Evolutionary conservation across 1,140 invertebrate genomes (phyloP), one percentile per base, ranked within the genome.

Genomic region (Drosophila pruinosa): DNA sequence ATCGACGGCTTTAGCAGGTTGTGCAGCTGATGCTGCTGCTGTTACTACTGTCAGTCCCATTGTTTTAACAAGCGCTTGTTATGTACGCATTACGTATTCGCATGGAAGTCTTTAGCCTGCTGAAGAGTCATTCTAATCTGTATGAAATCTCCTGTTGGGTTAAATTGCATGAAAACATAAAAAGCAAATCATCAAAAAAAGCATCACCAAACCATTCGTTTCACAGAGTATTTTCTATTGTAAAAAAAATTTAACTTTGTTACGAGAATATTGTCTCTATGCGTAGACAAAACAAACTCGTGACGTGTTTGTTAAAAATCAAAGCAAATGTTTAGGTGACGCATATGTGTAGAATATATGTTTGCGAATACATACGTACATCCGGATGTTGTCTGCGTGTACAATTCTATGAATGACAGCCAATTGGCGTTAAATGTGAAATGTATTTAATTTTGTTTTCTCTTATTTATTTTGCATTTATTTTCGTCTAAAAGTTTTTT

Each of bases 1-100:
- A 83, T 85, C 72, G 72, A 62, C 68, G 81, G 72, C 76, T 83
- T 83, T 80, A 59, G 62, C 76, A 15, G 26, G 22, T 24, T 36
- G 39, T 68, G 53, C 56, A 28, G 21, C 57, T 38, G 75, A 31
- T 56, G 41, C 39, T 38, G 75, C 38, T 56, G 41, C 39, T 36
- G 7, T 28, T 38, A 22, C 15, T 31, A 8, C 17, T 24, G 12
- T 4, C 10, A 19, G 19, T 19, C 7, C 17, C 53, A 61, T 75
- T 61, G 65, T 59, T 69, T 69, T 82, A 81, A 79, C 79, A 75
- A 78, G 74, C 45, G 28, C 63, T 72, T 59, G 38, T 52, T 62
- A 45, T 62, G 57, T 43, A 47, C 57, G 61, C 43, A 62, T 53
- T 38, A 69, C 36, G 65, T 45, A 62, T 62, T 36, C 58, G 50